phyloP scores from a whole-genome alignment of 2,797 vertebrate genomes.

The Pterois miles region DNA sequence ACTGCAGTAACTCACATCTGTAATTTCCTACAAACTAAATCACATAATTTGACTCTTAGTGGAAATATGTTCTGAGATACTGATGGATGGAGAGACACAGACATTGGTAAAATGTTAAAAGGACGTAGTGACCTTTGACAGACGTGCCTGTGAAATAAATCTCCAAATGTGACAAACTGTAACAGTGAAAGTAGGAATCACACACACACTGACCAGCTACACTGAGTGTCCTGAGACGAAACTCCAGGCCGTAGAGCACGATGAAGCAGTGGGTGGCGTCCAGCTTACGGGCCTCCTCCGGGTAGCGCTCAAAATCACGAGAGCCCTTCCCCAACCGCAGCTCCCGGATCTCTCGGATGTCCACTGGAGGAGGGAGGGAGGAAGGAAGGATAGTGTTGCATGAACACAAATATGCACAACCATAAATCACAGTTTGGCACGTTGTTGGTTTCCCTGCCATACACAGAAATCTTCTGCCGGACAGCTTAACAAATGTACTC shows the following conservation, averaged over 20 bases:
- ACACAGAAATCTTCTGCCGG: conserved; percentile 45
- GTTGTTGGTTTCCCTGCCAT: conserved; percentile 51
- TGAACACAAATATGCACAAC: conserved; percentile 69
- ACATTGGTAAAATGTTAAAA: neutral
- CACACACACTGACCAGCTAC: conserved; percentile 81
- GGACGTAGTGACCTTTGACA: neutral
- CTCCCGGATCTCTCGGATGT: conserved; percentile 91
- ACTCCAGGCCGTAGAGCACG: conserved; percentile 88
- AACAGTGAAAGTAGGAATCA: conserved; percentile 1
- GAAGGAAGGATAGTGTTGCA: conserved; percentile 64
- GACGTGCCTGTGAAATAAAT: neutral
- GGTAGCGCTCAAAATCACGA: conserved; percentile 90
- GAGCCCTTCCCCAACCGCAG: conserved; percentile 89
- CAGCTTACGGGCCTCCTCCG: conserved; percentile 88
- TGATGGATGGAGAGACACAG: too few relatives aligned
- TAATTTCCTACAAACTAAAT: too few relatives aligned
- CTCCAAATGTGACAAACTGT: neutral
- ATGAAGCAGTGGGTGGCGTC: conserved; percentile 88
- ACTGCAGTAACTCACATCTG: too few relatives aligned
- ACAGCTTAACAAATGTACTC: conserved; percentile 42
- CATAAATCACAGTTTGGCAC: conserved; percentile 68
- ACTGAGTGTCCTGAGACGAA: conserved; percentile 87
- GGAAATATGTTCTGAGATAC: neutral
- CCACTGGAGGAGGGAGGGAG: conserved; percentile 76
- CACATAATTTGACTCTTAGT: neutral